Percentiles rank a stretch among this genome's conserved stretches.
Evolutionary conservation across 2,113 vertebrate species (phyloP).

Genomic region (Catagonus wagneri): DNA sequence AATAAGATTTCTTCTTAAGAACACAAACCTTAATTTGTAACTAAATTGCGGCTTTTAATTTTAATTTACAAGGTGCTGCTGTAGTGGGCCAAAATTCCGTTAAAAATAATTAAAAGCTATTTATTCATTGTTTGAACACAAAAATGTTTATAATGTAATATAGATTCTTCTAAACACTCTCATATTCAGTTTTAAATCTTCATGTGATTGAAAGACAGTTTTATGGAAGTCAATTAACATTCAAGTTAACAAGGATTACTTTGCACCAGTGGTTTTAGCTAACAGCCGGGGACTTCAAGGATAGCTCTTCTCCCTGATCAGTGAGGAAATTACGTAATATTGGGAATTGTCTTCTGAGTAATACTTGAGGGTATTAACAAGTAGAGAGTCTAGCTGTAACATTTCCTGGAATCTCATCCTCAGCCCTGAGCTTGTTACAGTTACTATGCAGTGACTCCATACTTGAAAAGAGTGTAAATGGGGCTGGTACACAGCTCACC

Average conservation of each 20-base stretch:
- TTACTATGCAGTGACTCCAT: not conserved
- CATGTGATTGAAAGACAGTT: not conserved
- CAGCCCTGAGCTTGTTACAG: not conserved
- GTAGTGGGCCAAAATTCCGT: not conserved
- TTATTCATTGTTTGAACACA: not conserved
- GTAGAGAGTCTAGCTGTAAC: not conserved
- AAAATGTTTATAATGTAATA: not conserved
- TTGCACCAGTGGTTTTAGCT: not conserved
- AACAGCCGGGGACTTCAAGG: not conserved
- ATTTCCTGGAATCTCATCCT: not conserved
- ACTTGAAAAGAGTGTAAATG: not conserved
- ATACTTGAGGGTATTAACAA: not conserved
- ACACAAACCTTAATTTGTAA: not conserved
- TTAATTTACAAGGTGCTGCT: not conserved
- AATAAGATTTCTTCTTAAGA: not conserved
- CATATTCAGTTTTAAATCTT: not conserved
- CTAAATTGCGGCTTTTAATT: not conserved
- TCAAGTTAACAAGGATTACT: not conserved
- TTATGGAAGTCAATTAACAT: not conserved
- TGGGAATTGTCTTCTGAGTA: not conserved
- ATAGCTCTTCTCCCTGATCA: not conserved
- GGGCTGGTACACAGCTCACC: not conserved
- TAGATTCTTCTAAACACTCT: not conserved
- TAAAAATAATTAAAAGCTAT: not conserved
- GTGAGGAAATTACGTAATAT: not conserved